Evolutionary conservation across 2,888 invertebrate species (phyloP).

Genomic region (Choreutis nemorana): DNA sequence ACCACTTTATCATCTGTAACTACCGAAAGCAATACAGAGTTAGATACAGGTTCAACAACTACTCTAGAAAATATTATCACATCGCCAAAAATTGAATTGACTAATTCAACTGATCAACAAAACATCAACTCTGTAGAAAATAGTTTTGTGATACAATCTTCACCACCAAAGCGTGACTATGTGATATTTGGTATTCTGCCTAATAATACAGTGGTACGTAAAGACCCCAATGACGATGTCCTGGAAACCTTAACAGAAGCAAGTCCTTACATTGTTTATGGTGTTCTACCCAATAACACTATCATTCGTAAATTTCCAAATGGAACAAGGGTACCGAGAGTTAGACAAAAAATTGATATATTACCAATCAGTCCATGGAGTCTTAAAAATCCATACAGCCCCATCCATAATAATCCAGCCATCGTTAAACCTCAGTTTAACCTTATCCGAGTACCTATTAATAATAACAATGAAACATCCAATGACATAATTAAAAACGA

Average conservation of each 20-base stretch:
- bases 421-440: conserved; percentile 64
- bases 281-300: conserved; percentile 80
- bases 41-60: too few species aligned
- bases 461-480: conserved; percentile 72
- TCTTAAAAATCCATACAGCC: conserved; percentile 69
- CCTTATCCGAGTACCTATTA: conserved; percentile 70
- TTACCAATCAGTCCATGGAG: conserved; percentile 68
- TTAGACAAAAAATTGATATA: conserved; percentile 66
- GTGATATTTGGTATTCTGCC: conserved; percentile 79
- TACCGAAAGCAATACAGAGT: too few species aligned
- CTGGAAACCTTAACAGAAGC: conserved; percentile 73
- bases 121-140: conserved; percentile 4
- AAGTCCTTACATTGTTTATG: conserved; percentile 77
- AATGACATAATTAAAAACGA: conserved; percentile 66
- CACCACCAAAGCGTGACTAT: conserved; percentile 71
- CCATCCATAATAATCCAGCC: conserved; percentile 65
- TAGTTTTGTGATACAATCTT: conserved; percentile 16
- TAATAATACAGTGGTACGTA: conserved; percentile 81
- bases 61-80: too few species aligned
- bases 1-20: too few species aligned
- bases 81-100: too few species aligned
- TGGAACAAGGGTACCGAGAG: conserved; percentile 78
- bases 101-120: too few species aligned
- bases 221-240: conserved; percentile 72
- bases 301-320: conserved; percentile 82